Base-by-base conservation (phyloP, 2,113 vertebrate species). In the Formicarius rufipectus region DNA sequence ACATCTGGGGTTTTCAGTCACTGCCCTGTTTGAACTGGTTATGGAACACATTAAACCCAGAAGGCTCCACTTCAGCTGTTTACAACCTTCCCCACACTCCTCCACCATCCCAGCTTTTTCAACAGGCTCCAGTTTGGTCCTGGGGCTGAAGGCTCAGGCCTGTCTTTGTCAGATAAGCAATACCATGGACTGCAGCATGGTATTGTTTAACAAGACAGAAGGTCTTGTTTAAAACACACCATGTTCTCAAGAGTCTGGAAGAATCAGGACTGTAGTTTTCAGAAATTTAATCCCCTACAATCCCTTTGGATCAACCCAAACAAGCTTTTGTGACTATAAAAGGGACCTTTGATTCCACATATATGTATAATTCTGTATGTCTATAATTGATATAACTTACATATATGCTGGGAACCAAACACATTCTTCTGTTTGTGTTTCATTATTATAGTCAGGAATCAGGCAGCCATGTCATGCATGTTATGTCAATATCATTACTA, bases 51-150 rank as follows among this genome's bases (percentile, higher is more conserved):
- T 69, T 84, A 92, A 93, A 75, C 80, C 39, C 93, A 92, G 79
- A 93, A 87, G 76, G 44, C 56, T 90, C 88, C 86, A 78, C 86
- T 96, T 95, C 69, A 97, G 85, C 90, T 96, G 86, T 92, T 94
- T 93, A 76, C 64, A 89, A 76, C 64, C 53, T 84, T 77, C 49
- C 47, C 44, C 69, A 15, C 37, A 14, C 17, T 68, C n/a, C 59
- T 91, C 27, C 55, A 74, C 30, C 33, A 74, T 20, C 50, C 39
- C 47, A 71, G 59, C 74, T 78, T 90, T n/a, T 17, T 6, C 7
- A 1, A 14, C 31, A 68, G 72, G 47, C 50, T 42, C 35, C 44
- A 62, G 35, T 14, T 79, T 33, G 59, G 33, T 1, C 1, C 44
- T 58, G 52, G 21, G n/a, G 31, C 52, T 88, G 56, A 62, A 83